A percentile compares a stretch with the other conserved stretches of the same genome.
Conservation (phyloP, 2,113 vertebrate species). For the Trachemys scripta region DNA sequence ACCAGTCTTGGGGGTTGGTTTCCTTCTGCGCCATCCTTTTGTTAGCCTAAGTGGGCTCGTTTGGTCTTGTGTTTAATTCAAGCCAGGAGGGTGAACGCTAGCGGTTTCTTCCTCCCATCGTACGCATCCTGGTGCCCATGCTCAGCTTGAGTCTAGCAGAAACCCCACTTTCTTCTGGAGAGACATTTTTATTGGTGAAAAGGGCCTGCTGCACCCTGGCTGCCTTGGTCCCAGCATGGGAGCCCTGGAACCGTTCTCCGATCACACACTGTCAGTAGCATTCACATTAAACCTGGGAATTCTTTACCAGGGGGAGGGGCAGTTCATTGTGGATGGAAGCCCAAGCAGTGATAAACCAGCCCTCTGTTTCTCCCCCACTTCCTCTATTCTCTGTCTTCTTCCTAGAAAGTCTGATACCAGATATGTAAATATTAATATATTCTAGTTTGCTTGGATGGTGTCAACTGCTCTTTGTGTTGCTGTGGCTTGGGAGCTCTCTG, state of each 20-base stretch:
- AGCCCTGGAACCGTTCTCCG: neutral
- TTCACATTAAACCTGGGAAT: accelerated
- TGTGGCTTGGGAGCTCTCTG: neutral
- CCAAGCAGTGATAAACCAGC: neutral
- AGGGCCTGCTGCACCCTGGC: neutral
- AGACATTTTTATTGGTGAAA: neutral
- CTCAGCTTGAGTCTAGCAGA: neutral
- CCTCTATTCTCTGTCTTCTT: slow-evolving; percentile 62
- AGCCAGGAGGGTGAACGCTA: neutral
- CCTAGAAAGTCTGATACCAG: slow-evolving; percentile 84
- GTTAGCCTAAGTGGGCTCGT: neutral
- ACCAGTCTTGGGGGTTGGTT: neutral
- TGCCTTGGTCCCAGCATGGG: neutral
- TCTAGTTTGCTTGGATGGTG: slow-evolving; percentile 89
- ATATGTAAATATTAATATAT: slow-evolving; percentile 92
- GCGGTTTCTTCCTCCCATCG: neutral
- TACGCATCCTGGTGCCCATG: neutral
- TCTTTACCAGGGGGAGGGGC: slow-evolving; percentile 23
- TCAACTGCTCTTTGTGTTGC: slow-evolving; percentile 73
- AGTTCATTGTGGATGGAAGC: neutral
- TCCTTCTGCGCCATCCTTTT: neutral
- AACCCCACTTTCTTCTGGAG: neutral
- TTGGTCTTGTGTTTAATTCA: neutral
- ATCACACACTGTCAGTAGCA: neutral
- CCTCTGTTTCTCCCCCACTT: neutral